Evolutionary conservation across 2,888 invertebrate genomes (phyloP), one percentile per base, ranked within the genome.

Genomic region (Caenorhabditis sp.): DNA sequence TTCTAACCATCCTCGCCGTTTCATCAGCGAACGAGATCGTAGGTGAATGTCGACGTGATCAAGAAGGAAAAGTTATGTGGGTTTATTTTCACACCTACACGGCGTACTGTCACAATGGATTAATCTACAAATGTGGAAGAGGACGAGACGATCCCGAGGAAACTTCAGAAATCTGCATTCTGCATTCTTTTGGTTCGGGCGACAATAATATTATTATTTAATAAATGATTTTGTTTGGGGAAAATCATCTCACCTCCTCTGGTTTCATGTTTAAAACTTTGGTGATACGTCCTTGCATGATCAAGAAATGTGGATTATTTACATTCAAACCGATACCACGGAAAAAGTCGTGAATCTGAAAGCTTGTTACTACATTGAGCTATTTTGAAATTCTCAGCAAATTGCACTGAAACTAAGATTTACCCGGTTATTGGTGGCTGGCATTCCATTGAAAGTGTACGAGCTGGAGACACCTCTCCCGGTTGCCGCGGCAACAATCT

Each of bases 221-320:
- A 31, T 4, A 31, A 10, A 4, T 31, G 5, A 31, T 31, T 21
- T 24, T n/a, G 4, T 57, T 57, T 23, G 10, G 5, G 10, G 31
- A 49, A 26, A 31, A 19, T 8, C 5, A 23, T 37, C 17, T 87
- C 89, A 94, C 94, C 91, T 99, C 97, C 55, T 92, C 92, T 0
- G 99, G 96, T 88, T 97, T 99, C 97, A 99, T 99, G 88, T 95
- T 97, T 27, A 99, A 90, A 1, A 99, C 97, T 90, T 99, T 97
- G 1, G 97, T 97, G 81, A 99, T 96, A 78, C 95, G 92, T 0
- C 99, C 99, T 91, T 99, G 99, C 97, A 99, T 97, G 86, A 99
- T 99, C 43, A 99, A 91, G 51, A 89, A 99, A 89, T 99, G 97
- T 0, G 99, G 99, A 90, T 99, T 99, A 90, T 99, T 99, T 1